Percentiles rank a stretch among this genome's conserved stretches.
Evolutionary conservation across 92 coral and sea anemone species (phyloP).

Genomic region (Porites lobata): DNA sequence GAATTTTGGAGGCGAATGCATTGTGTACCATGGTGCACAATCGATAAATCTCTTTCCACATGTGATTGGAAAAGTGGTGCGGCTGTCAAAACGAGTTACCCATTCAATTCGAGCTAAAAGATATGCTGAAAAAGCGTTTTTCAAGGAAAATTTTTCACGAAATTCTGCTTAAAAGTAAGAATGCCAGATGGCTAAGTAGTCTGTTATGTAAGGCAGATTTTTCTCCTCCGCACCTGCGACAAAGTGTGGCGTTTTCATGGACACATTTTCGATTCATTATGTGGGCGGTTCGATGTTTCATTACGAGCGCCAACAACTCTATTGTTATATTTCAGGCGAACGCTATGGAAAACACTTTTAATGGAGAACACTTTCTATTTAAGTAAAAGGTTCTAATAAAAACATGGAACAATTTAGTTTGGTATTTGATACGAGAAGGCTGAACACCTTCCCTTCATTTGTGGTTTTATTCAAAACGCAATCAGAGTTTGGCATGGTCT

Average conservation of each 20-base stretch:
- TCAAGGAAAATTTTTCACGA: too few relatives aligned
- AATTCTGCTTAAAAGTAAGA: too few relatives aligned
- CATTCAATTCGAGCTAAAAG: background rate
- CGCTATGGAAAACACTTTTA: constrained; percentile 30
- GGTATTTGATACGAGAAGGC: background rate
- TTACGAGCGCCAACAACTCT: constrained; percentile 1
- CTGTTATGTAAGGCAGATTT: constrained; percentile 4
- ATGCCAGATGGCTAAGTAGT: background rate
- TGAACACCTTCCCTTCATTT: constrained; percentile 10
- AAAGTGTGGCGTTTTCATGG: background rate
- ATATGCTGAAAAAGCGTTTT: background rate
- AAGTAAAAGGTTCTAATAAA: constrained; percentile 33
- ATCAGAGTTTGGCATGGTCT: background rate
- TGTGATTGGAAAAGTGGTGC: background rate
- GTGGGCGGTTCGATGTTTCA: constrained; percentile 15
- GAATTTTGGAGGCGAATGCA: background rate
- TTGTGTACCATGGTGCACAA: background rate
- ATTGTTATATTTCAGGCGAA: constrained; percentile 14
- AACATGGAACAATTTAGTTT: constrained; percentile 22
- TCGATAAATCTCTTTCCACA: background rate
- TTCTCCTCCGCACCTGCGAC: constrained; percentile 19
- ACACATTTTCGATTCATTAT: constrained; percentile 6
- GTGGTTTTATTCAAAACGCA: constrained; percentile 30
- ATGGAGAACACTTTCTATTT: constrained; percentile 15
- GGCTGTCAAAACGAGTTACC: background rate